Conservation (phyloP, 37 sponge, comb jelly and placozoan species). For the Oopsacas minuta region DNA sequence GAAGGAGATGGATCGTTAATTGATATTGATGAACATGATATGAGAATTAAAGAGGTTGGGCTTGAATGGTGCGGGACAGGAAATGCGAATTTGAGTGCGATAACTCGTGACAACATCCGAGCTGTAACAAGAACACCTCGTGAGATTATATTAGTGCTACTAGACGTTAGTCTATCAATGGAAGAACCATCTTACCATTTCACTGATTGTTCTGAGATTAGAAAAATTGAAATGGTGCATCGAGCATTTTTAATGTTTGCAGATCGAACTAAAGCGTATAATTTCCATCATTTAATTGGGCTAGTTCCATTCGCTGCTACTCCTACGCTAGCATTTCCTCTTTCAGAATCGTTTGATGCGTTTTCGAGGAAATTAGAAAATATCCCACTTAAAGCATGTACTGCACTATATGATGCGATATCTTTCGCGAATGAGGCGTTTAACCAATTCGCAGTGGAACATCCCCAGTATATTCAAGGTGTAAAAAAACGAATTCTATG, state of each 20-base stretch:
- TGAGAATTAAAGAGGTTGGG: background rate
- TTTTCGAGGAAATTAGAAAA: background rate
- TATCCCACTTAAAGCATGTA: background rate
- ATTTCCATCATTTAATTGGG: background rate
- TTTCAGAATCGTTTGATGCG: background rate
- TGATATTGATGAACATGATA: background rate
- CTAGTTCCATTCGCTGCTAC: background rate
- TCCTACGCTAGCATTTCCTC: background rate
- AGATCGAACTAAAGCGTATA: slow-evolving; percentile 19
- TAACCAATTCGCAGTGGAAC: background rate
- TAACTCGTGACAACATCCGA: background rate
- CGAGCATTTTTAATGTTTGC: slow-evolving; percentile 7
- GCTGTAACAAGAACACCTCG: background rate
- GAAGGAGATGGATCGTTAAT: background rate
- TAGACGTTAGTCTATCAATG: background rate
- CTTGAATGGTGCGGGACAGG: background rate
- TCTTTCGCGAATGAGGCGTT: background rate
- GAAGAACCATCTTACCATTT: background rate
- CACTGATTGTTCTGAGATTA: background rate
- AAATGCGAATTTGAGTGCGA: background rate
- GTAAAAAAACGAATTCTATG: slow-evolving; percentile 12
- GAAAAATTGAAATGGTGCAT: background rate
- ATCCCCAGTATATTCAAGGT: background rate
- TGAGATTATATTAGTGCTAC: background rate
- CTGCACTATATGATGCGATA: background rate